A percentile compares a stretch with the other conserved stretches of the same genome.
Evolutionary conservation across 2,113 vertebrate species (phyloP).

Genomic region (Petroica traversi): DNA sequence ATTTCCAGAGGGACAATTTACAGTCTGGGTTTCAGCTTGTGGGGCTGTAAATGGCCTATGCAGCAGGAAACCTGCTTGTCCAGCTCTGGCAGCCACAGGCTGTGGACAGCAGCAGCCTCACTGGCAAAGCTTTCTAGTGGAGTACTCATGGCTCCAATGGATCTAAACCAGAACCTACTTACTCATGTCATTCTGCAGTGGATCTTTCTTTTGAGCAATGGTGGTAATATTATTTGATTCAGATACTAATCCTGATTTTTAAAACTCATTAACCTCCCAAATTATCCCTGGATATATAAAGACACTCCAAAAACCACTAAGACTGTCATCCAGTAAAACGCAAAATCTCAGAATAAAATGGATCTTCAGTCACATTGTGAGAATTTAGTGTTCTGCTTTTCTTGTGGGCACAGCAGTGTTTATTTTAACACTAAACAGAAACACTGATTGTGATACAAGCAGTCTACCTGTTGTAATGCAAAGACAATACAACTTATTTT

Average conservation of each 20-base stretch:
- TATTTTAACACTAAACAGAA: not conserved
- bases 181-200: not conserved
- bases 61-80: not conserved
- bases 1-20: not conserved
- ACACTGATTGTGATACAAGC: not conserved
- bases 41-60: not conserved
- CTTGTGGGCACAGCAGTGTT: not conserved
- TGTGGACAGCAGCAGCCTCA: not conserved
- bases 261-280: not conserved
- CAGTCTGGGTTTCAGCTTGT: not conserved
- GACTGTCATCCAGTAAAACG: not conserved
- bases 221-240: not conserved
- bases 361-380: not conserved
- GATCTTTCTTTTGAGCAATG: not conserved
- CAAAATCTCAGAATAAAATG: not conserved
- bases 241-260: not conserved
- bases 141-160: not conserved
- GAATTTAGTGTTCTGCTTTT: not conserved
- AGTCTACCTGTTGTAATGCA: not conserved
- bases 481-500: not conserved
- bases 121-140: not conserved
- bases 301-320: not conserved
- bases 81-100: not conserved
- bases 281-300: not conserved
- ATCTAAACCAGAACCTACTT: not conserved